A percentile compares a stretch with the other conserved stretches of the same genome.
phyloP scores from a whole-genome alignment of 2,113 vertebrate genomes.

The Glareola pratincola region DNA sequence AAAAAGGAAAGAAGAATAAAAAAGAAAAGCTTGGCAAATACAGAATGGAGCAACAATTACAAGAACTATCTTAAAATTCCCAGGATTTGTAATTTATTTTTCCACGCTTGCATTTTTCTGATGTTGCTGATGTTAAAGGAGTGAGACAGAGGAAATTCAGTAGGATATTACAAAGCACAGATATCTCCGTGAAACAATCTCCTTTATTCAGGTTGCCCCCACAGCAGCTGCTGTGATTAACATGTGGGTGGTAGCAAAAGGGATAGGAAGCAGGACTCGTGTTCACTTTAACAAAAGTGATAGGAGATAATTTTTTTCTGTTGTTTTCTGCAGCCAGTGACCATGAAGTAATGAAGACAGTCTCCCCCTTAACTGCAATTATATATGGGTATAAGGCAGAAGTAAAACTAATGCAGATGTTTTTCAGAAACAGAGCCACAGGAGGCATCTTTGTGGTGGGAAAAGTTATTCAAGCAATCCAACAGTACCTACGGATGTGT shows the following conservation, averaged over 20 bases:
- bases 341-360: not conserved
- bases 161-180: not conserved
- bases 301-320: not conserved
- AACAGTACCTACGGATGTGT: not conserved
- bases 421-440: not conserved
- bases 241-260: not conserved
- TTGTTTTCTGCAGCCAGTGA: not conserved
- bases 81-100: slow-evolving; percentile 57
- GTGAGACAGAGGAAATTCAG: not conserved
- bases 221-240: slow-evolving; percentile 10
- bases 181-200: not conserved
- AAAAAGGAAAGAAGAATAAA: slow-evolving; percentile 8
- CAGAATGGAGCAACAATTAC: slow-evolving; percentile 31
- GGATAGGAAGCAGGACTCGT: not conserved
- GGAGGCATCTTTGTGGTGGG: not conserved
- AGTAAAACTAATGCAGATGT: not conserved
- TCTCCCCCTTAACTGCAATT: not conserved
- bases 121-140: slow-evolving; percentile 10
- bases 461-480: not conserved
- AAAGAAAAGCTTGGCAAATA: slow-evolving; percentile 36
- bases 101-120: slow-evolving; percentile 39
- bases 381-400: not conserved
- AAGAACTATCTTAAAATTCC: slow-evolving; percentile 55
- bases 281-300: not conserved
- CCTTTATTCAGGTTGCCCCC: not conserved